phyloP scores from a whole-genome alignment of 2,113 vertebrate species.

The Indri indri region DNA sequence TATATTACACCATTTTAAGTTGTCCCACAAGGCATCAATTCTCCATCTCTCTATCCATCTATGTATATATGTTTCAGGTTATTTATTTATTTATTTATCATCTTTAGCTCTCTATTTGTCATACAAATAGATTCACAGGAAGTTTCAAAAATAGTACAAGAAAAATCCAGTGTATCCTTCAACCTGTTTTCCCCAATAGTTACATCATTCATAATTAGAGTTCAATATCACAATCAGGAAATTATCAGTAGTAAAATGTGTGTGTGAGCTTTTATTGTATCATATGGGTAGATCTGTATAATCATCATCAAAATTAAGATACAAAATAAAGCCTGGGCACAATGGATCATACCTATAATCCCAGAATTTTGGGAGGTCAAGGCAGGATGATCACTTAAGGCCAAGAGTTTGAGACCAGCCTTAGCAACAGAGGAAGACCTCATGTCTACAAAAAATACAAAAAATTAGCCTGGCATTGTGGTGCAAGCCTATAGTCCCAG shows the following conservation, averaged over 20 bases:
- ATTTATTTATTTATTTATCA: neutral
- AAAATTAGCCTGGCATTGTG: no score
- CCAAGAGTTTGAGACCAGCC: no score
- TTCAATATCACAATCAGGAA: neutral
- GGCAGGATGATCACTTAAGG: no score
- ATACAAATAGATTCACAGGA: neutral
- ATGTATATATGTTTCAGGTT: neutral
- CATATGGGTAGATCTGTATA: neutral
- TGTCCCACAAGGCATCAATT: neutral
- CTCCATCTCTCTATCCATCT: neutral
- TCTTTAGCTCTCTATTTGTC: neutral
- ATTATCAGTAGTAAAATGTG: neutral
- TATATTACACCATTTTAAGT: neutral
- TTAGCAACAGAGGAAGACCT: no score
- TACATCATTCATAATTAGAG: neutral
- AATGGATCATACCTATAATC: no score
- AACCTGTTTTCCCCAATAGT: neutral
- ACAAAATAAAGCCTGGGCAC: neutral
- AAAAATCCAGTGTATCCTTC: neutral
- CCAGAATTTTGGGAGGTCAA: no score
- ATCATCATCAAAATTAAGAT: neutral
- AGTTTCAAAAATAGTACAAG: neutral
- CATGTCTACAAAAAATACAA: no score
- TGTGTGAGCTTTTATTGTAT: neutral
- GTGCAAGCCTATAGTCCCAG: no score